Evolutionary conservation across 2,888 invertebrate species (phyloP).

Genomic region (Limnephilus lunatus): DNA sequence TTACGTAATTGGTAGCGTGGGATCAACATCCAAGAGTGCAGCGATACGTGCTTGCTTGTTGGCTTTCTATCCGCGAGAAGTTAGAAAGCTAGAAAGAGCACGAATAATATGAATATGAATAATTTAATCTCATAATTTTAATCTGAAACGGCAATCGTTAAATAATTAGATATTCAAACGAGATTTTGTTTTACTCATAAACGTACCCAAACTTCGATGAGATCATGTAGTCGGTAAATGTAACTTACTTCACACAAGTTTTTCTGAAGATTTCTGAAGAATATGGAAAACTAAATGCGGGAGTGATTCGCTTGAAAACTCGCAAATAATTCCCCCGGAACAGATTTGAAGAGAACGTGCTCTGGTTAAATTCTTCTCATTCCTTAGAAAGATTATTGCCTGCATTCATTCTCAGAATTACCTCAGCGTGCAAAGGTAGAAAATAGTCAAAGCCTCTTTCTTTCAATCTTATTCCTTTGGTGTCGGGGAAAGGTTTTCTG

Average conservation of each 20-base stretch:
- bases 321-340: slow-evolving; percentile 1
- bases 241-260: background rate
- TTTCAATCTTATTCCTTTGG: slow-evolving; percentile 21
- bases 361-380: slow-evolving; percentile 5
- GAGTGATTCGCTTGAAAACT: background rate
- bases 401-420: slow-evolving; percentile 24
- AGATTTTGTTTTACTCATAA: background rate
- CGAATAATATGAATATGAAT: too few species aligned
- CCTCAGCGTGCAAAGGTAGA: slow-evolving; percentile 2
- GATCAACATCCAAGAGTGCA: too few species aligned
- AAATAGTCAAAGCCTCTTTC: slow-evolving; percentile 18
- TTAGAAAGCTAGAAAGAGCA: too few species aligned
- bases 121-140: too few species aligned
- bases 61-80: too few species aligned
- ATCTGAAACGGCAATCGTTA: too few species aligned
- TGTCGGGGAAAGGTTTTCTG: background rate
- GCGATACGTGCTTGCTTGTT: too few species aligned
- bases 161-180: background rate
- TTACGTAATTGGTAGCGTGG: too few species aligned
- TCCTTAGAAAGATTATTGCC: slow-evolving; percentile 19
- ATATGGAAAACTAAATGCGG: background rate
- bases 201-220: background rate
- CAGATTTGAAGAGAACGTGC: background rate
- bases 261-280: background rate
- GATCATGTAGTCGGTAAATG: background rate